A percentile compares a stretch with the other conserved stretches of the same genome.
Conservation (phyloP, 2,888 invertebrate genomes). For the Alentia gelatinosa region DNA sequence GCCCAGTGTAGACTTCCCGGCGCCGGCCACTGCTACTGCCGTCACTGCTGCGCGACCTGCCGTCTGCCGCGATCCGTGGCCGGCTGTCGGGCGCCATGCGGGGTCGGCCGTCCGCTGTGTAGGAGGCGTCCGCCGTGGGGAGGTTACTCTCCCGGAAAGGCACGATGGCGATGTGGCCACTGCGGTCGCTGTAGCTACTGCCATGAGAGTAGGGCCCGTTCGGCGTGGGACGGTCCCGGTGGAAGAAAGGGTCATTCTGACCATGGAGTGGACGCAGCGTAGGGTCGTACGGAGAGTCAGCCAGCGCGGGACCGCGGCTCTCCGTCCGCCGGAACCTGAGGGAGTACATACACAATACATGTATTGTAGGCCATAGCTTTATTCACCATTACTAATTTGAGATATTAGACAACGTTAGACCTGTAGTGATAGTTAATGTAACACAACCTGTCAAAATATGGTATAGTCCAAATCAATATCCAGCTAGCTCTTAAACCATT, state of each 20-base stretch:
- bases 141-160: constrained; percentile 27
- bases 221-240: background rate
- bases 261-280: constrained; percentile 22
- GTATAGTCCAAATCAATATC: too few relatives aligned
- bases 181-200: background rate
- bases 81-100: background rate
- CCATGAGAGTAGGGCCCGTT: background rate
- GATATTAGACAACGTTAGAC: too few relatives aligned
- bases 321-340: background rate
- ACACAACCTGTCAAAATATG: too few relatives aligned
- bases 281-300: background rate
- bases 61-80: background rate
- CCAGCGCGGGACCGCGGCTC: background rate
- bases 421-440: too few relatives aligned
- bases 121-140: background rate
- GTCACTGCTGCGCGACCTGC: background rate
- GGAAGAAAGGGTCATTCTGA: constrained; percentile 25
- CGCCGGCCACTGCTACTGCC: background rate
- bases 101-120: background rate
- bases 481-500: too few relatives aligned
- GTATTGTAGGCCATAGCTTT: background rate
- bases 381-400: too few relatives aligned
- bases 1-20: background rate
- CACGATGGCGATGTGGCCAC: constrained; percentile 15
- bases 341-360: background rate